Evolutionary conservation across 2,113 vertebrate species (phyloP), one percentile per base, ranked within the genome.

Genomic region (Phaethornis superciliosus): DNA sequence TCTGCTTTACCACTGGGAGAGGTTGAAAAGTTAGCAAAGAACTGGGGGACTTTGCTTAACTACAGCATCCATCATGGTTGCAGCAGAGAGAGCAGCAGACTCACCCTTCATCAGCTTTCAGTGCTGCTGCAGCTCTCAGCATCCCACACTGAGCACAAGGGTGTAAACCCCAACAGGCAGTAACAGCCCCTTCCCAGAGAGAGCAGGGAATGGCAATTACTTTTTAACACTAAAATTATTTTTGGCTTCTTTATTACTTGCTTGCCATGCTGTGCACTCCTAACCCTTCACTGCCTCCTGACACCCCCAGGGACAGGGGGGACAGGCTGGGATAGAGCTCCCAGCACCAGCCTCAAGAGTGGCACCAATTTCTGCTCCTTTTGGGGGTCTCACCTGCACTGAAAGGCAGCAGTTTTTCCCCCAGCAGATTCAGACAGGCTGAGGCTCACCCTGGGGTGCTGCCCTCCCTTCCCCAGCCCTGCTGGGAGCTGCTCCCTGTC

Each of bases 391-490:
- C 60, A 30, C 55, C 59, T 30, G 51, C 81, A 62, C 42, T 37
- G 10, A 63, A 63, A 27, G 6, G 54, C 56, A 94, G 47, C 44
- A 33, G 1, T 30, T 88, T 88, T 82, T 32, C 12, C 62, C 27
- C 21, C 47, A 37, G 56, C 8, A 0, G 0, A 4, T 4, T 8
- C 0, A 0, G 64, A 24, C 30, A 51, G 62, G 81, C 51, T 17
- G 37, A 52, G 22, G 40, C n/a, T 84, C 21, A 24, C 17, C 35
- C 81, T 0, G 17, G 0, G 0, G 84, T 0, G 0, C 33, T 26
- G 21, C 12, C 58, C 3, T 33, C 46, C 11, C 49, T 13, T 24
- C 22, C 49, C 22, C 21, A 49, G 5, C 12, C 51, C 51, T 24
- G 12, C 5, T 21, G 0, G 1, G 65, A 44, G 60, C 75, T 52